Evolutionary conservation across 2,797 vertebrate genomes (phyloP).

Genomic region (Rhabdomys pumilio): DNA sequence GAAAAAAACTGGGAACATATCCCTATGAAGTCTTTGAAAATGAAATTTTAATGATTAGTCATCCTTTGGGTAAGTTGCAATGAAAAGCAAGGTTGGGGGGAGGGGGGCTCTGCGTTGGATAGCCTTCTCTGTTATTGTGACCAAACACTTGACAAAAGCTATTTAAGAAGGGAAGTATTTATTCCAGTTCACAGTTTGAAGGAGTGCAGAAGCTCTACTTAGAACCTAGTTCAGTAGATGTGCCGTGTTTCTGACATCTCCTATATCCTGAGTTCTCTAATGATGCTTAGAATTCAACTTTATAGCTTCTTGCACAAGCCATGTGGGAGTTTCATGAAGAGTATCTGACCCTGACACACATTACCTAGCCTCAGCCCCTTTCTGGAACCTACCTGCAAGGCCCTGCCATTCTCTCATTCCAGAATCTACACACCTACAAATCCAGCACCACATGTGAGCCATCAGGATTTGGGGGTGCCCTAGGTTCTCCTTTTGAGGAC

Average conservation of each 20-base stretch:
- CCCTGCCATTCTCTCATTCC: too few relatives aligned
- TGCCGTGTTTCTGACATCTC: not conserved
- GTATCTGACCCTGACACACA: not conserved
- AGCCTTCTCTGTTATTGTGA: not conserved
- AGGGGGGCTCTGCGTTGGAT: not conserved
- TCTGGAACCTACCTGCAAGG: not conserved
- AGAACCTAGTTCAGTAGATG: too few relatives aligned
- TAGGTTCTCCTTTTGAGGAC: not conserved
- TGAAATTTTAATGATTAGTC: not conserved
- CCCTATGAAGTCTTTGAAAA: not conserved
- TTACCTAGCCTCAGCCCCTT: not conserved
- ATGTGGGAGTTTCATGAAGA: not conserved
- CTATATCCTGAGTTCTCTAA: not conserved
- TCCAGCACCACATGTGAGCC: too few relatives aligned
- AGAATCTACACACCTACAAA: not conserved
- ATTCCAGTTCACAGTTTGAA: not conserved
- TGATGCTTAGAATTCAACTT: not conserved
- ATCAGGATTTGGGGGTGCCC: not conserved
- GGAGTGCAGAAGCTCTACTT: not conserved
- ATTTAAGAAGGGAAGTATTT: not conserved
- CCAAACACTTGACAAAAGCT: not conserved
- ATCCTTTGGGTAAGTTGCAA: not conserved
- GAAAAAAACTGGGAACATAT: not conserved
- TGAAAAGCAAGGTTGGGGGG: not conserved
- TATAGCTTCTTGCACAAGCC: not conserved